Evolutionary conservation across 2,113 vertebrate genomes (phyloP).

Genomic region (Nesogale talazaci): DNA sequence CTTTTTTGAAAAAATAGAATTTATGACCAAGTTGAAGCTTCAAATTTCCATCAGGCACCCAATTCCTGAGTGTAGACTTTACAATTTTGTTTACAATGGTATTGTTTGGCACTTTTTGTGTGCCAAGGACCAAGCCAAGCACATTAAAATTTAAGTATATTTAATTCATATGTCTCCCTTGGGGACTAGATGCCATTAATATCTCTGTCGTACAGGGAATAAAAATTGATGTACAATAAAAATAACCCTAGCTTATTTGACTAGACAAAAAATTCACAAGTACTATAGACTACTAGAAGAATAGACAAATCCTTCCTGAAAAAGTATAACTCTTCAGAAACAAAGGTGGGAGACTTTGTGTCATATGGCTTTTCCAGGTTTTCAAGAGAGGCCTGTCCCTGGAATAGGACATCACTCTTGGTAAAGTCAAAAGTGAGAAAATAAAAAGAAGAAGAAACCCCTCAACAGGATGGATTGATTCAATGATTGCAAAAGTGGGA

Average conservation of each 20-base stretch:
- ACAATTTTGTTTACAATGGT: constrained; percentile 6
- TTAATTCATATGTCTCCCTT: constrained; percentile 29
- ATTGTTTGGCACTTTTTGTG: constrained; percentile 19
- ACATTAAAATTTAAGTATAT: neutral
- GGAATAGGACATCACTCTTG: too few species aligned
- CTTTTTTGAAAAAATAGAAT: neutral
- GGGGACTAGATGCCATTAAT: neutral
- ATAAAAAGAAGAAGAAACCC: too few species aligned
- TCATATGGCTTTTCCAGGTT: too few species aligned
- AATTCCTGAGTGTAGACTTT: constrained; percentile 15
- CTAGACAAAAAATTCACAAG: neutral
- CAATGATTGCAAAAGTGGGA: too few species aligned
- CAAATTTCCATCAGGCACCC: neutral
- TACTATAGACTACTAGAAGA: too few species aligned
- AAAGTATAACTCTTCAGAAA: too few species aligned
- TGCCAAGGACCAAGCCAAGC: neutral
- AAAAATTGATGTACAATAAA: neutral
- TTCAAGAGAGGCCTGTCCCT: too few species aligned
- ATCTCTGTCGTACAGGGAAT: neutral
- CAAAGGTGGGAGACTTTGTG: too few species aligned
- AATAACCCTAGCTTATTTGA: neutral
- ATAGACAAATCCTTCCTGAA: too few species aligned
- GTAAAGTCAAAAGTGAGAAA: too few species aligned
- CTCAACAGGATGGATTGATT: too few species aligned
- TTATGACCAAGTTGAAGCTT: constrained; percentile 29